Evolutionary conservation across 2,888 invertebrate species (phyloP).

Genomic region (Tillus elongatus): DNA sequence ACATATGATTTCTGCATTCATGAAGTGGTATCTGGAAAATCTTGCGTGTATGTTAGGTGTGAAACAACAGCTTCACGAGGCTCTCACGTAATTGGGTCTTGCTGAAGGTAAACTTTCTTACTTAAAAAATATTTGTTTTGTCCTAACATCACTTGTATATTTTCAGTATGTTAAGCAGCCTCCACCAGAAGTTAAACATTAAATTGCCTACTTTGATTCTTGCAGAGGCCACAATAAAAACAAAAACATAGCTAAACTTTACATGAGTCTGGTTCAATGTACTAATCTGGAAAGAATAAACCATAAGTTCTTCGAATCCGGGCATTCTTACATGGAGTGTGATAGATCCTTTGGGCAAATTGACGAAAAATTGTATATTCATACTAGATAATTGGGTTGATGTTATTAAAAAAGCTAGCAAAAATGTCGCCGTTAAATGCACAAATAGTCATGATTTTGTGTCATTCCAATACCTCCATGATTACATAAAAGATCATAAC

Average conservation of each 20-base stretch:
- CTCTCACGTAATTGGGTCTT: not conserved
- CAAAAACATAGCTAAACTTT: too few relatives aligned
- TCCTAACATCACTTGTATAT: not conserved
- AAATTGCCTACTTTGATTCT: constrained; percentile 7
- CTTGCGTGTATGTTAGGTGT: constrained; percentile 2
- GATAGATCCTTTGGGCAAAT: constrained; percentile 6
- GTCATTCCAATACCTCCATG: too few relatives aligned
- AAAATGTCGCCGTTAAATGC: too few relatives aligned
- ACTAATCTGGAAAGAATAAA: constrained; percentile 2
- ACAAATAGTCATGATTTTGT: too few relatives aligned
- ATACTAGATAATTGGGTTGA: not conserved
- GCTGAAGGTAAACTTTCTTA: too few relatives aligned
- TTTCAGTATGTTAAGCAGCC: constrained; percentile 12
- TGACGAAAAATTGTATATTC: constrained; percentile 1
- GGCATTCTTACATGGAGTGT: constrained; percentile 2
- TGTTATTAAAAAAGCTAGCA: constrained; percentile 4
- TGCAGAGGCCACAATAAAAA: too few relatives aligned
- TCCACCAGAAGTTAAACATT: constrained; percentile 19
- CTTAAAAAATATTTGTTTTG: too few relatives aligned
- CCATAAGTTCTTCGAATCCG: constrained; percentile 3
- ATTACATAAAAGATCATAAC: too few relatives aligned
- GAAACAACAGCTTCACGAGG: constrained; percentile 4
- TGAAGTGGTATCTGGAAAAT: constrained; percentile 3
- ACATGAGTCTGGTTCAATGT: not conserved
- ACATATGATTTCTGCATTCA: constrained; percentile 2